phyloP scores from a whole-genome alignment of 2,797 vertebrate species.

The Danio tinwini region DNA sequence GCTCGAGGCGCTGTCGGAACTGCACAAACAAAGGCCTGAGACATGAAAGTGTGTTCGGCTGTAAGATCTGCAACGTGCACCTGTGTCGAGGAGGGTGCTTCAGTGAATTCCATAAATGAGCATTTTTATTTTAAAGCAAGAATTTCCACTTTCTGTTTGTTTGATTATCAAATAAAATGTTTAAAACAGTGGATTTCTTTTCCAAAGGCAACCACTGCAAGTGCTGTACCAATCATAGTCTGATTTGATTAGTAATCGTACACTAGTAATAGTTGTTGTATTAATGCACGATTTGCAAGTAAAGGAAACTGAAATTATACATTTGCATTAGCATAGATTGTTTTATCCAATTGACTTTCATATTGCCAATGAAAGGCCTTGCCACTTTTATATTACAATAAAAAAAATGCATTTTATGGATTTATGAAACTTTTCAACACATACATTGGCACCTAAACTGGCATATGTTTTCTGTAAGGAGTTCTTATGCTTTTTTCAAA shows the following conservation, averaged over 20 bases:
- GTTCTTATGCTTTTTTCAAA: conserved; percentile 77
- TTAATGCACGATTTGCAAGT: conserved; percentile 82
- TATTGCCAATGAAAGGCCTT: conserved; percentile 81
- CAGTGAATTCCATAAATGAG: conserved; percentile 86
- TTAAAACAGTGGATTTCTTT: conserved; percentile 58
- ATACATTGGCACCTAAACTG: conserved; percentile 63
- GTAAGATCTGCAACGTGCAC: conserved; percentile 87
- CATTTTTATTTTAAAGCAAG: conserved; percentile 49
- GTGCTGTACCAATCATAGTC: conserved; percentile 81
- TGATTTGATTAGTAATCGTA: conserved; percentile 74
- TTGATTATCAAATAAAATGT: conserved; percentile 62
- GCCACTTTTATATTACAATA: conserved; percentile 81
- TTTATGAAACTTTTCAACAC: conserved; percentile 78
- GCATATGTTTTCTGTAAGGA: conserved; percentile 73
- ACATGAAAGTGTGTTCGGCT: conserved; percentile 84
- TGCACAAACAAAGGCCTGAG: conserved; percentile 86
- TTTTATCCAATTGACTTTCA: conserved; percentile 80
- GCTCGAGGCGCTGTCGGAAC: conserved; percentile 84
- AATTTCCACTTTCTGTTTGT: conserved; percentile 57
- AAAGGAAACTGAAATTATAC: conserved; percentile 71
- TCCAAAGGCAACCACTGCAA: conserved; percentile 82
- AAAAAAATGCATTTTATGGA: conserved; percentile 79
- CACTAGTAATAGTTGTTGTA: conserved; percentile 71
- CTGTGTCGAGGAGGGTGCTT: conserved; percentile 86
- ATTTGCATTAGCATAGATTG: conserved; percentile 81